Base-by-base conservation (phyloP, 2,888 invertebrate genomes). In the Pyrgus malvae region DNA sequence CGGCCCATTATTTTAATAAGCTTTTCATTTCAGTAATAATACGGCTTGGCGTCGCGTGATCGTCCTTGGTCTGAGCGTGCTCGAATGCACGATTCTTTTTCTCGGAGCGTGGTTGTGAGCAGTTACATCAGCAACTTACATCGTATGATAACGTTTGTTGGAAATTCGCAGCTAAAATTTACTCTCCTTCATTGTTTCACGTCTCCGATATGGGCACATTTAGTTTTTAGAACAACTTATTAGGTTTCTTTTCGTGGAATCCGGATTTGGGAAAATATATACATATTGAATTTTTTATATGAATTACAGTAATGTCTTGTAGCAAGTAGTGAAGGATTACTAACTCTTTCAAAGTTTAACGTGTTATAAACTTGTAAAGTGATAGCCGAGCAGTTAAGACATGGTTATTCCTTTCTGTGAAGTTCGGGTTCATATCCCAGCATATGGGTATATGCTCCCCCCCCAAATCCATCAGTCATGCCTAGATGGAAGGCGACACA, bases 61-160 rank as follows among this genome's bases (percentile, higher is more conserved):
- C 74, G 81, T 80, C 85, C 84, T 83, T 83, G 81, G 63, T 59
- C 40, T 59, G 68, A 68, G 75, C 84, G 80, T 82, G 83, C 76
- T 65, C 68, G 56, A 67, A 66, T 64, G 79, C 83, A 81, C 81
- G 82, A 78, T 70, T 80, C 64, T 78, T 82, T 68, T 68, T 66
- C 66, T 60, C 53, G 48, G 55, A 67, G 59, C 60, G 45, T 58
- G 55, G 58, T 55, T 60, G 57, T 56, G 49, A 57, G 48, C 53
- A 55, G 65, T 74, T 73, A 69, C 73, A 70, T 73, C 74, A 74
- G 65, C 64, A 58, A 57, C 62, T 66, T 64, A 66, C 67, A 70
- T 56, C 67, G 59, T 63, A 63, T 64, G 65, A 66, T 54, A 42
- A 31, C 25, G 58, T 65, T 65, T 64, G 57, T 59, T 66, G 57